Evolutionary conservation across 2,888 invertebrate genomes (phyloP).

Genomic region (Taenaris catops): DNA sequence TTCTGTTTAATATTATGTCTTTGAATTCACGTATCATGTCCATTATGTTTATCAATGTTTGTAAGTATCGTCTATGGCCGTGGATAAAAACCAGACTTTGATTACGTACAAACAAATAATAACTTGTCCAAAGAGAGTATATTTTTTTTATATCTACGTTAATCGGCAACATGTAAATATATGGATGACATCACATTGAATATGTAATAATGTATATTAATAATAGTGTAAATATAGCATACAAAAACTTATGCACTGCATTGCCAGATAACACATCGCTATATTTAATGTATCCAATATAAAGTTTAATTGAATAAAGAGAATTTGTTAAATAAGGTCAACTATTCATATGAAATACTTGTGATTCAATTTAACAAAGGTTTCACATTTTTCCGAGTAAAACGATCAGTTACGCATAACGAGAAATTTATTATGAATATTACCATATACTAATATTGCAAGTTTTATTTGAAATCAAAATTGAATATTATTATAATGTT

Average conservation of each 20-base stretch:
- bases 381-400: no score
- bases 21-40: constrained; percentile 1
- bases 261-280: no score
- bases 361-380: no score
- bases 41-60: constrained; percentile 11
- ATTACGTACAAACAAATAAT: constrained; percentile 4
- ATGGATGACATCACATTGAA: constrained; percentile 25
- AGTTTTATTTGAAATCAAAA: no score
- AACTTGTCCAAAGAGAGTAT: constrained; percentile 4
- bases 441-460: no score
- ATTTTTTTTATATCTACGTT: constrained; percentile 1
- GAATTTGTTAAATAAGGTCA: no score
- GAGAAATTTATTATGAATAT: no score
- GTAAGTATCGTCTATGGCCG: constrained; percentile 2
- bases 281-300: background rate
- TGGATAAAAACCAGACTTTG: constrained; percentile 13
- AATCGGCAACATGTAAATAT: constrained; percentile 6
- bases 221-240: constrained; percentile 62
- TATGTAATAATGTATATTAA: constrained; percentile 53
- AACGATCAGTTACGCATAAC: no score
- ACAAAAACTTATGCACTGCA: constrained; percentile 33
- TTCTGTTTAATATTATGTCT: constrained; percentile 12
- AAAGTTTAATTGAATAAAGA: background rate
- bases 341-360: no score
- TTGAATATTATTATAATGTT: no score